phyloP scores from a whole-genome alignment of 1,140 invertebrate genomes.

The Linepithema humile region DNA sequence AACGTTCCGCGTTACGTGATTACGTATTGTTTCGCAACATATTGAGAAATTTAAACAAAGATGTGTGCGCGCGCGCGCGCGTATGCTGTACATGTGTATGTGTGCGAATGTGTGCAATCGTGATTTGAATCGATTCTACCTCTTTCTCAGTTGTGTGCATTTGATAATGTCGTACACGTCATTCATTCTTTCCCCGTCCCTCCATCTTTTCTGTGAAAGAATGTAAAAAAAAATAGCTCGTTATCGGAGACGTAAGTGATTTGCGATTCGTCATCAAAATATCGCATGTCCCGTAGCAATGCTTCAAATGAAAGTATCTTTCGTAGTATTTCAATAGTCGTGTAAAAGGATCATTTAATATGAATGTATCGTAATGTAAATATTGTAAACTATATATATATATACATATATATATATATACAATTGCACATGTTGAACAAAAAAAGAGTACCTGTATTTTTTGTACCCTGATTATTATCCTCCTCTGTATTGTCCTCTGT shows the following conservation, averaged over 20 bases:
- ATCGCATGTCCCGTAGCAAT: conserved; percentile 60
- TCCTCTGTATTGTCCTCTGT: background rate
- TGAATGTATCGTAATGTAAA: conserved; percentile 76
- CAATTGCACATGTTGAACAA: conserved; percentile 68
- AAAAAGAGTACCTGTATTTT: conserved; percentile 12
- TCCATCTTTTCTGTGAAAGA: background rate
- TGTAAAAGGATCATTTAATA: conserved; percentile 70
- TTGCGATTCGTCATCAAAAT: conserved; percentile 9
- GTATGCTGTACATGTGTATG: too few relatives aligned
- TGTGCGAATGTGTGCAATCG: background rate
- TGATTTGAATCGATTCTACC: too few relatives aligned
- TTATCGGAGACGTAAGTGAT: conserved; percentile 16
- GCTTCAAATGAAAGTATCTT: conserved; percentile 73
- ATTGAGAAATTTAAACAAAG: background rate
- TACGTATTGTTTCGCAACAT: too few relatives aligned
- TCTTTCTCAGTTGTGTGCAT: background rate
- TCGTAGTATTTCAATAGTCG: conserved; percentile 64
- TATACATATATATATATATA: conserved; percentile 67
- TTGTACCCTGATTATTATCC: background rate
- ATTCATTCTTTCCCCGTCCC: background rate
- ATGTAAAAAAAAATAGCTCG: background rate
- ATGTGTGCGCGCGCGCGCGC: background rate
- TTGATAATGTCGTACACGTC: conserved; percentile 22
- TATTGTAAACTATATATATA: conserved; percentile 78
- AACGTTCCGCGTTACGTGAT: background rate